Evolutionary conservation across 1,140 invertebrate genomes (phyloP), one percentile per base, ranked within the genome.

Genomic region (Aphelenchoides avenae): DNA sequence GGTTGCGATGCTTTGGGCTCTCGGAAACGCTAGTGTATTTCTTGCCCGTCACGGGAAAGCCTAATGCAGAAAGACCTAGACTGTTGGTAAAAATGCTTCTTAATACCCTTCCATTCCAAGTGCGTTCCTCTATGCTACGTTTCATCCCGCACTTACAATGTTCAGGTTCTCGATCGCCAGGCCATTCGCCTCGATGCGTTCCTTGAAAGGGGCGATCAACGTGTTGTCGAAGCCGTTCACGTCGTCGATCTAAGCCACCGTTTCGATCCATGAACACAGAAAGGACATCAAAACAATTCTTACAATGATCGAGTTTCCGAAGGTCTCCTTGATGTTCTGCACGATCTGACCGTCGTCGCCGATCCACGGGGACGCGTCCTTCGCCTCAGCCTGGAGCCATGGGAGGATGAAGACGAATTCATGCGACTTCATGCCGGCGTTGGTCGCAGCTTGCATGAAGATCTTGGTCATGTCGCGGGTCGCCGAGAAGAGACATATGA

Each of bases 161-260:
- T 62, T 63, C 47, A 62, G 33, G 15, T 62, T 50, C 20, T 62
- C 57, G 20, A 62, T 47, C 26, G 54, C 49, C 20, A 74, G 39
- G 41, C 70, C 70, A 44, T 63, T 58, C 13, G 62, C 41, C 46
- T 73, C 66, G 9, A 72, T 31, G 29, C 57, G 43, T 48, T 72
- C 70, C 33, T 58, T 57, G 53, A 72, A 72, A 0, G 70, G 70
- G 37, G 67, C 63, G 2, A 72, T 42, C 42, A 72, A 50, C 9
- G 70, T 64, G 31, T 72, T 61, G 39, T 72, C 71, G 44, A 72
- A 72, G 1, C 70, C 70, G 50, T 73, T 72, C 2, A 70, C 64
- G 54, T 72, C 70, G 50, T 72, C 70, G 36, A 71, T 73, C 69
- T 73, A 24, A 39, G 53, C 6, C 5, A 15, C n/a, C n/a, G n/a